phyloP scores from a whole-genome alignment of 2,888 invertebrate genomes.

The Nematopogon swammerdamellus region DNA sequence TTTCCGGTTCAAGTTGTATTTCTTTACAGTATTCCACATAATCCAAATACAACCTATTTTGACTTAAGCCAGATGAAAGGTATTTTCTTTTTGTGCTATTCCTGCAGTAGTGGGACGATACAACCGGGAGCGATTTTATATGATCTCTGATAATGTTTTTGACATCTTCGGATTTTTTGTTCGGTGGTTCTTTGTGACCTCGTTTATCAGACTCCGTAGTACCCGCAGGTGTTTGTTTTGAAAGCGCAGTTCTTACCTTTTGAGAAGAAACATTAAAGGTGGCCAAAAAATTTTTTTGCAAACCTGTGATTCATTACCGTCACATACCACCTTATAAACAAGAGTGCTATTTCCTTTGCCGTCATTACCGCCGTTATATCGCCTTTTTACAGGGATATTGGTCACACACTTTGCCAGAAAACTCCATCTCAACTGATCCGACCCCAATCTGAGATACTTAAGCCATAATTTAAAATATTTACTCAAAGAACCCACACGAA shows the following conservation, averaged over 20 bases:
- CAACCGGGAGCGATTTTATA: neutral
- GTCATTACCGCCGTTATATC: too few relatives aligned
- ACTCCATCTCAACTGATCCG: too few relatives aligned
- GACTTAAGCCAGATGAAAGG: slow-evolving; percentile 6
- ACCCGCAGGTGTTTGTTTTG: slow-evolving; percentile 4
- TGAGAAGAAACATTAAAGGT: slow-evolving; percentile 4
- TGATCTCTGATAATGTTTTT: neutral
- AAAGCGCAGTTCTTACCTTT: slow-evolving; percentile 2
- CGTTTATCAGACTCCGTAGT: neutral
- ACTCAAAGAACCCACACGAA: too few relatives aligned
- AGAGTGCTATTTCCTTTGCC: slow-evolving; percentile 1
- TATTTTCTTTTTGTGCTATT: slow-evolving; percentile 5
- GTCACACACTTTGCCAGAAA: too few relatives aligned
- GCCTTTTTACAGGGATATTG: too few relatives aligned
- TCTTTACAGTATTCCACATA: slow-evolving; percentile 9
- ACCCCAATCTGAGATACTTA: too few relatives aligned
- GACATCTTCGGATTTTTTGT: neutral
- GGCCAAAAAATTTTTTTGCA: neutral
- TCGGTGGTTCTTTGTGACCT: neutral
- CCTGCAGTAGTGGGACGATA: slow-evolving; percentile 5
- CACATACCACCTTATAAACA: slow-evolving; percentile 1
- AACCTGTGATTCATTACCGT: neutral
- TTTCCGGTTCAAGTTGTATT: slow-evolving; percentile 6
- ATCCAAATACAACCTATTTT: slow-evolving; percentile 7
- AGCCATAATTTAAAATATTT: too few relatives aligned